Base-by-base conservation (phyloP, 2,888 invertebrate genomes). In the Zaprionus obscuricornis region DNA sequence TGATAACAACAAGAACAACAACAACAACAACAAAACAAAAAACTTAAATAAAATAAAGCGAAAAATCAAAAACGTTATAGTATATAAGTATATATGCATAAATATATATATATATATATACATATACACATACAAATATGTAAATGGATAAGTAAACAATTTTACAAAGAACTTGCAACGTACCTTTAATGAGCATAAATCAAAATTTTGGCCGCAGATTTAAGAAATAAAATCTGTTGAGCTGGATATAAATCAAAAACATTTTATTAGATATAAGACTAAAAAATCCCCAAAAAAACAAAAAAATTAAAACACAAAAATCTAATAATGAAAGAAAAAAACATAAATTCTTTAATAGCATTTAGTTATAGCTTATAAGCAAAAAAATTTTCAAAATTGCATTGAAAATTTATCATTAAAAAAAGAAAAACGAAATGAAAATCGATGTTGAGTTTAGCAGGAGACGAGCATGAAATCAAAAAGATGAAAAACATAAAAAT, bases 171-270 rank as follows among this genome's bases (percentile, higher is more conserved):
- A 72, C 72, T 68, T 71, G 74, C 85, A 74, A 74, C 63, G 84
- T 79, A 85, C 83, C 74, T 81, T 87, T 70, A 71, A 74, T 71
- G 88, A 89, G 88, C 89, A 82, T 75, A 88, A 89, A 88, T 88
- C 88, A 88, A 88, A 87, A 88, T 87, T 76, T 83, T 75, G 70
- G 74, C 81, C 74, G 58, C 77, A 45, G 64, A 64, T 42, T 68
- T 24, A 65, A 65, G 75, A 64, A 66, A 66, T 67, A 47, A 31
- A 56, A 26, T 54, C 66, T 66, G 66, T 81, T 72, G 74, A 68
- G 70, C 74, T 75, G 79, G 69, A 72, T 8, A 49, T 59, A 67
- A 87, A 86, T 81, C 83, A 78, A 87, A 87, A 83, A 74, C 49
- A 81, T 77, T 78, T 86, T 86, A 76, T 69, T 86, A 87, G 81